Evolutionary conservation across 1,140 invertebrate genomes (phyloP).

Genomic region (Meloidogyne floridensis): DNA sequence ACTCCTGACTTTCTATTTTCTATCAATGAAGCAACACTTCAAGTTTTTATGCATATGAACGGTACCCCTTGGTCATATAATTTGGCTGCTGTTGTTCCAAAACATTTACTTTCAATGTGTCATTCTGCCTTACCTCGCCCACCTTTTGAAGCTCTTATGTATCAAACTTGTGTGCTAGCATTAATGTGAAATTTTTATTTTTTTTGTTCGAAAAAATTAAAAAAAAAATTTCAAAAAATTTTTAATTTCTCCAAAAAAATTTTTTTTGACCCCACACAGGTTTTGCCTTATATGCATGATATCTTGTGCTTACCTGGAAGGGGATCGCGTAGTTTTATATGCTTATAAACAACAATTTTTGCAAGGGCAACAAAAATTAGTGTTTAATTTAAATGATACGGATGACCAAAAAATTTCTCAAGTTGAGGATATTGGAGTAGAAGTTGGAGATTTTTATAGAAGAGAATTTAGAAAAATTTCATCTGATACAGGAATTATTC

Average conservation of each 20-base stretch:
- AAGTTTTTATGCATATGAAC: slow-evolving; percentile 69
- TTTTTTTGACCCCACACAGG: slow-evolving; percentile 61
- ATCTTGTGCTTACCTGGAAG: slow-evolving; percentile 76
- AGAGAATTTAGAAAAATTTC: background rate
- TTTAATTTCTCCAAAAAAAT: slow-evolving; percentile 65
- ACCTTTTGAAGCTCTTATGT: slow-evolving; percentile 77
- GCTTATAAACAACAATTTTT: slow-evolving; percentile 65
- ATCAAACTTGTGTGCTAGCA: slow-evolving; percentile 72
- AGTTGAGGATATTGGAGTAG: slow-evolving; percentile 8
- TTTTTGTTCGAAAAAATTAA: background rate
- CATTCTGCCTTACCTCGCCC: slow-evolving; percentile 76
- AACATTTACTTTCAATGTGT: slow-evolving; percentile 77
- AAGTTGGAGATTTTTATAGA: slow-evolving; percentile 12
- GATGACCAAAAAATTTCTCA: background rate
- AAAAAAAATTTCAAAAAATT: background rate
- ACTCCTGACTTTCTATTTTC: slow-evolving; percentile 88
- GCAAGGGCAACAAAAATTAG: slow-evolving; percentile 11
- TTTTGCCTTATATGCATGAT: slow-evolving; percentile 74
- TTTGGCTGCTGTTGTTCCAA: slow-evolving; percentile 79
- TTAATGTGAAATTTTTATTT: slow-evolving; percentile 53
- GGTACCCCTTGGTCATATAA: slow-evolving; percentile 75
- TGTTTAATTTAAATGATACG: slow-evolving; percentile 21
- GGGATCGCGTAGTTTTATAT: slow-evolving; percentile 74
- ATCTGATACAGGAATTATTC: background rate
- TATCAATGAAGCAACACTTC: slow-evolving; percentile 73